phyloP scores from a whole-genome alignment of 2,113 vertebrate genomes.

The Labeo catla region DNA sequence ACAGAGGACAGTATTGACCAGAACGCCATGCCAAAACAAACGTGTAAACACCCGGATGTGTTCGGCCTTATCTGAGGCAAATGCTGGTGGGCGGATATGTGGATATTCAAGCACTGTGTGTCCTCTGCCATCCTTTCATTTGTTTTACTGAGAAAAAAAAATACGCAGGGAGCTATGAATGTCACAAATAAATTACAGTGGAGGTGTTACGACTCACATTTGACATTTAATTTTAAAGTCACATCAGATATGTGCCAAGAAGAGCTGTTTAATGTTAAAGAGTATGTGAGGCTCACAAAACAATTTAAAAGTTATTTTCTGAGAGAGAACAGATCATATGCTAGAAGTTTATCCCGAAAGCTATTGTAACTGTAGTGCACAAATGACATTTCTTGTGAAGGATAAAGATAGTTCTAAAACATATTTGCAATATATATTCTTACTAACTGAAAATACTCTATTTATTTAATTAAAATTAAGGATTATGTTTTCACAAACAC shows the following conservation, averaged over 20 bases:
- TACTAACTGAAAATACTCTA: neutral
- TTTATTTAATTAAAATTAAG: neutral
- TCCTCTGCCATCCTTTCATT: neutral
- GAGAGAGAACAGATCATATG: neutral
- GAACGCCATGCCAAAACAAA: neutral
- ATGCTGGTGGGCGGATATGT: neutral
- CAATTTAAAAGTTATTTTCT: neutral
- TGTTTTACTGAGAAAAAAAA: neutral
- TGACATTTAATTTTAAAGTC: neutral
- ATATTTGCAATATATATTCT: too few relatives aligned
- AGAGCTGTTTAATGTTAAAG: too few relatives aligned
- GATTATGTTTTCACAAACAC: neutral
- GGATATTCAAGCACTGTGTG: neutral
- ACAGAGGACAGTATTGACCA: constrained; percentile 14
- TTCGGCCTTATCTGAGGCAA: neutral
- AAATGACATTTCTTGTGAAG: neutral
- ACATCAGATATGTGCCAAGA: neutral
- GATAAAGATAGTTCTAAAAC: too few relatives aligned
- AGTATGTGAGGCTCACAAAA: neutral
- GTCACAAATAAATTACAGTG: constrained; percentile 8
- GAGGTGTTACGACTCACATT: neutral
- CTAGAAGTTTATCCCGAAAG: neutral
- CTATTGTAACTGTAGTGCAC: neutral
- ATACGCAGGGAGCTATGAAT: neutral
- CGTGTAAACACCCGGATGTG: constrained; percentile 1